These are phyloP conservation scores for Phymatocera aterrima DNA, from an alignment of 2,888 invertebrate species.

Conservation along the genomic window DNA sequence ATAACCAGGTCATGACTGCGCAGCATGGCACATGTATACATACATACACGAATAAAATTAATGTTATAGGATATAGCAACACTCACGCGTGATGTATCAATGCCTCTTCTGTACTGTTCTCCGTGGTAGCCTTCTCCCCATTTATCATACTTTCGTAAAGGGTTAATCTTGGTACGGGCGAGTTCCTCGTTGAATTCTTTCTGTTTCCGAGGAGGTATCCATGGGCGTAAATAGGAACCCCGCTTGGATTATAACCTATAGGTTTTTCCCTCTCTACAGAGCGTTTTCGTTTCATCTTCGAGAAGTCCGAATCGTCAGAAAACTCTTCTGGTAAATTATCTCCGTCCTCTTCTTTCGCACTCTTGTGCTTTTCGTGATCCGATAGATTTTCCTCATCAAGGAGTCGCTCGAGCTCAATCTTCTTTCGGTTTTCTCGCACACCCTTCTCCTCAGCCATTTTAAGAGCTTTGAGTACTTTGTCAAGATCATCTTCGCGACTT, in stretches of 20 bases:
- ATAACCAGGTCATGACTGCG: slow-evolving; percentile 1
- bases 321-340: slow-evolving; percentile 13
- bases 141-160: slow-evolving; percentile 36
- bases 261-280: slow-evolving; percentile 46
- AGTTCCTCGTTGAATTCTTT: slow-evolving; percentile 20
- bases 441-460: slow-evolving; percentile 51
- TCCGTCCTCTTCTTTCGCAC: background rate
- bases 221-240: slow-evolving; percentile 41
- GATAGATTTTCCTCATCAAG: background rate
- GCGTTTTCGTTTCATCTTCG: slow-evolving; percentile 11
- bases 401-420: slow-evolving; percentile 2
- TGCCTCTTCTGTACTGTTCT: slow-evolving; percentile 21
- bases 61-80: background rate
- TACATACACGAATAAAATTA: background rate
- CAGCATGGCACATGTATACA: background rate
- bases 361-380: slow-evolving; percentile 40
- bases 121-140: slow-evolving; percentile 16
- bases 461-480: slow-evolving; percentile 56
- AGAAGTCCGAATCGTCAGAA: background rate
- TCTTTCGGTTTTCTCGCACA: slow-evolving; percentile 38
- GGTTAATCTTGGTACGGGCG: slow-evolving; percentile 22
- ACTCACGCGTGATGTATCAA: slow-evolving; percentile 40
- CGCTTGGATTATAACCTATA: slow-evolving; percentile 41
- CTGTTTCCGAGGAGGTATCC: background rate
- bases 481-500: slow-evolving; percentile 48